Base-by-base conservation (phyloP, 2,113 vertebrate species). In the Centropristis striata region DNA sequence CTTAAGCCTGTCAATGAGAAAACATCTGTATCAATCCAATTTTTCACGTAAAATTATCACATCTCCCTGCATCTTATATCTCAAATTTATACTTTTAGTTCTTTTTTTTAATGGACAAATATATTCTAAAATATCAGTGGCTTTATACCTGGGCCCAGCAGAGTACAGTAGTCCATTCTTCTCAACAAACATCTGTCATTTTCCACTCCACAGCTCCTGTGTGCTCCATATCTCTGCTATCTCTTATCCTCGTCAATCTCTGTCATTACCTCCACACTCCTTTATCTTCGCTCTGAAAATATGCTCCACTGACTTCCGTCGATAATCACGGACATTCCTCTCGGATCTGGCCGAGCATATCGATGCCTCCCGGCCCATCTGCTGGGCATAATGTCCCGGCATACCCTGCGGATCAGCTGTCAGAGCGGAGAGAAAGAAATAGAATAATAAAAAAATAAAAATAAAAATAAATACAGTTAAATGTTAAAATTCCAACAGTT, bases 231-330 rank as follows among this genome's bases (percentile, higher is more conserved):
- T 95, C 95, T 93, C 91, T 90, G 90, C 92, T 89, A 95, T 94
- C 94, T 95, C 84, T 93, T 95, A 94, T 87, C 95, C 86, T 85
- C 90, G 79, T 88, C 93, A 77, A 85, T 92, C 91, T 90, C 92
- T 92, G 92, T 80, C 90, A 83, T 91, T 86, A 77, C 84, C 92
- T 92, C n/a, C 70, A 67, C 54, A 32, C 80, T 67, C 68, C 79
- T 80, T 89, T 90, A 92, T 86, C 76, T 88, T 1, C 12, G 37
- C 68, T 66, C 81, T 64, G 44, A 78, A 88, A 91, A 93, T 93
- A 83, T 89, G 94, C 94, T 95, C 84, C 78, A 64, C 86, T 92
- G 95, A 95, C 94, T 95, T 91, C 94, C 95, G 93, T 91, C 93
- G 90, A 88, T 92, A 90, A 94, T 94, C 92, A 85, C 92, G 89